Conservation (phyloP, 2,888 invertebrate genomes). For the Sycophila texana region DNA sequence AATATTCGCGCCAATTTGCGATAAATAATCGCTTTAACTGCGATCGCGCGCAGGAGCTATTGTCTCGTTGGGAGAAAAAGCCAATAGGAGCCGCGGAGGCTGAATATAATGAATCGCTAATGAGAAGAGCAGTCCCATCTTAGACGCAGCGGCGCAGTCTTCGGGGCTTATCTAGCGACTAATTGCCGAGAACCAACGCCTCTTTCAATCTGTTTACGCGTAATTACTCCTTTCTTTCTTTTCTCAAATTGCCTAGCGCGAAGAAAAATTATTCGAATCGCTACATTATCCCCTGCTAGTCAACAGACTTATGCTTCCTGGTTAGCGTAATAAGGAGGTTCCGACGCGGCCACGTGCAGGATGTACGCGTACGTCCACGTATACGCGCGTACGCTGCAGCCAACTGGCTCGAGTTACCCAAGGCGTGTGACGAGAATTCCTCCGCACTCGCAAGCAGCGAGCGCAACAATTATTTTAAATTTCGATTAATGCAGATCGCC, state of each 20-base stretch:
- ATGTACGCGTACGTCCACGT: too few relatives aligned
- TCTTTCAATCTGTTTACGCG: conserved; percentile 44
- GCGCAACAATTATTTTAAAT: conserved; percentile 49
- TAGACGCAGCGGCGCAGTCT: not conserved
- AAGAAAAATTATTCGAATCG: conserved; percentile 44
- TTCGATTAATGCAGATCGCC: conserved; percentile 33
- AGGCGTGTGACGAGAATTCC: conserved; percentile 53
- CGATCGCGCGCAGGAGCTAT: not conserved
- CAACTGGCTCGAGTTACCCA: not conserved
- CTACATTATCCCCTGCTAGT: not conserved
- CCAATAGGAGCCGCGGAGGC: too few relatives aligned
- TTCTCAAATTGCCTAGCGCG: conserved; percentile 38
- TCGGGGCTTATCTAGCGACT: not conserved
- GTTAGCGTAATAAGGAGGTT: conserved; percentile 46
- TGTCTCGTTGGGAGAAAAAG: conserved; percentile 31
- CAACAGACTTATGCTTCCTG: conserved; percentile 41
- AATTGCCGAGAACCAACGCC: conserved; percentile 38
- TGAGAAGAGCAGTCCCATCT: not conserved
- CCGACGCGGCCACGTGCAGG: not conserved
- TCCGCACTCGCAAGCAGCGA: conserved; percentile 3
- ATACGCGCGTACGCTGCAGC: too few relatives aligned
- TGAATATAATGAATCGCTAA: conserved; percentile 57
- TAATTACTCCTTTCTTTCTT: conserved; percentile 27
- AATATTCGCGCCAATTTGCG: too few relatives aligned
- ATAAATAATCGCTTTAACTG: not conserved